These are phyloP conservation scores for Drosophila diplacantha DNA, from an alignment of 2,888 invertebrate genomes.

Conservation along the genomic window DNA sequence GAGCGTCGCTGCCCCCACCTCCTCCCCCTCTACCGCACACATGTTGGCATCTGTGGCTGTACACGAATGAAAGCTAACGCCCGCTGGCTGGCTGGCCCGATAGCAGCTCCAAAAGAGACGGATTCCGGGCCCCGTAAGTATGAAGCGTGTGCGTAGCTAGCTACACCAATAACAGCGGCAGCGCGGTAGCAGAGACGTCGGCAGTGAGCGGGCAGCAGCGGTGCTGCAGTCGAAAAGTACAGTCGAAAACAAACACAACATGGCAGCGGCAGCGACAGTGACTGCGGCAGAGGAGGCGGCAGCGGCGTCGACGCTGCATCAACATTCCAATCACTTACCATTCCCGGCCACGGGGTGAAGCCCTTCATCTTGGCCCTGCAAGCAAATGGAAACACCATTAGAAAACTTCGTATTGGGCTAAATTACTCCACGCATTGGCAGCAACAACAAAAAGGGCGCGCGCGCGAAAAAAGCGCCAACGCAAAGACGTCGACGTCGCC, in stretches of 20 bases:
- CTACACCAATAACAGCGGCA: constrained; percentile 37
- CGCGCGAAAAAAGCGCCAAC: constrained; percentile 71
- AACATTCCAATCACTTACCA: constrained; percentile 83
- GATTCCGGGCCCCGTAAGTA: constrained; percentile 35
- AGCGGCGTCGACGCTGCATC: constrained; percentile 35
- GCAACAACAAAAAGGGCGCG: constrained; percentile 57
- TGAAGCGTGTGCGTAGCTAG: constrained; percentile 54
- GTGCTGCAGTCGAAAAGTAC: constrained; percentile 65
- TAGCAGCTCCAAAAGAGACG: constrained; percentile 24
- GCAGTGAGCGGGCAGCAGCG: constrained; percentile 19
- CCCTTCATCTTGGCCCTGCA: constrained; percentile 99
- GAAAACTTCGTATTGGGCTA: constrained; percentile 21
- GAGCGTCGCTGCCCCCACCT: constrained; percentile 14
- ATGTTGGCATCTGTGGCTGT: constrained; percentile 25
- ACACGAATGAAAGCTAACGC: constrained; percentile 23
- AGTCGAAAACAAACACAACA: constrained; percentile 69
- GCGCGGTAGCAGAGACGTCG: constrained; percentile 27
- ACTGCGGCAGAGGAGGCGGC: constrained; percentile 33
- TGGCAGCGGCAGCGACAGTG: constrained; percentile 25
- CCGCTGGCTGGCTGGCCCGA: constrained; percentile 15
- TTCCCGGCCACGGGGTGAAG: constrained; percentile 97
- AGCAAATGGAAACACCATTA: constrained; percentile 73
- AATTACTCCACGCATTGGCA: constrained; percentile 1
- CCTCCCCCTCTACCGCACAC: constrained; percentile 2
- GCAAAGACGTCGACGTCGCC: constrained; percentile 55